Base-by-base conservation (phyloP, 1,140 invertebrate species). In the Drosophila persimilis region DNA sequence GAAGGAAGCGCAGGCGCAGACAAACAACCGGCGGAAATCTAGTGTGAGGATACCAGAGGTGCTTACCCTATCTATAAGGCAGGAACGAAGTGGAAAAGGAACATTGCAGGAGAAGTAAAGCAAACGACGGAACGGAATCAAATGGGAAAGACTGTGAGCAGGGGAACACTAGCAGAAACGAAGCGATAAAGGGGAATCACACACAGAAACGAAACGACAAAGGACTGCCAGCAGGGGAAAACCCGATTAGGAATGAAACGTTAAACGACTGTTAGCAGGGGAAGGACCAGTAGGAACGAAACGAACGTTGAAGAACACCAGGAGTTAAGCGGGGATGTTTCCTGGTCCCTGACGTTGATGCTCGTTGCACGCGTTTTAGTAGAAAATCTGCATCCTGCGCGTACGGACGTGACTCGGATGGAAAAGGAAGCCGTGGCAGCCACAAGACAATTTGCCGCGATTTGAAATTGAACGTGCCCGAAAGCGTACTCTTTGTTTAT, bases 371-470 rank as follows among this genome's bases (percentile, higher is more conserved):
- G 62, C 83, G 59, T 59, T 63, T 86, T 54, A 86, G 81, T 83
- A 43, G 83, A 81, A 81, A 78, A 86, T 88, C 81, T 88, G 83
- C 78, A 88, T 86, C 78, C 78, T 81, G 69, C 57, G 55, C 66
- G 74, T 62, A 53, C 56, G 81, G 81, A 86, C 81, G 81, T 88
- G 83, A 76, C 71, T 62, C 63, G 78, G 73, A 63, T 60, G 44
- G 53, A 35, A 52, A 57, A 20, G 48, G 35, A 55, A 62, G 47
- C 39, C 29, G 54, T 26, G 24, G 24, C 46, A 24, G 60, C 47
- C 66, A 61, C 52, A 70, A 65, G 59, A n/a, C 45, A 71, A 84
- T 63, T 77, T 69, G 70, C 54, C 77, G 74, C 73, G 61, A 55
- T 77, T 53, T 70, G 63, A 57, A 35, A 48, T 17, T 15, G 26